Evolutionary conservation across 2,113 vertebrate genomes (phyloP), one percentile per base, ranked within the genome.

Genomic region (Holacanthus passer): DNA sequence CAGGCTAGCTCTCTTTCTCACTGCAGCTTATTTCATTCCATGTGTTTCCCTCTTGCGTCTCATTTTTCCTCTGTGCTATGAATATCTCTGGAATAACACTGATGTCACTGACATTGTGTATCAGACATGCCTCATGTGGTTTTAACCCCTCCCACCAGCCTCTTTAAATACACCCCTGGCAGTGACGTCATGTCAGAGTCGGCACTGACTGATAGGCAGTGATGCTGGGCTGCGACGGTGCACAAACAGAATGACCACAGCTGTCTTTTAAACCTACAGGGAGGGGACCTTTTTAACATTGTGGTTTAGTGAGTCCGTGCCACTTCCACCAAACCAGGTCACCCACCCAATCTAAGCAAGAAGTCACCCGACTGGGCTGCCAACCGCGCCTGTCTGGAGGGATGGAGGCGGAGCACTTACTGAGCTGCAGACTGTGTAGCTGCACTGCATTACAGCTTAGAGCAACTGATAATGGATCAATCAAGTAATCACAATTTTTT

Each of bases 41-140:
- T 27, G 7, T 22, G 7, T 37, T 7, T 5, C 17, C n/a, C 16
- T 67, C 45, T 59, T 41, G 37, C 27, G 29, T 47, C 68, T 77
- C 32, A 22, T 71, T 88, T 56, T 72, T 69, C 32, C 27, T 62
- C 53, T 29, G 24, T 43, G 66, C 87, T 87, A 67, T 87, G 78
- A 83, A 90, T 91, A 82, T 79, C 76, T 76, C 75, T 75, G 83
- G 27, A 90, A 90, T 82, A 90, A 85, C 81, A 85, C 41, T 91
- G 88, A 92, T 89, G 90, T 93, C 87, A 89, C 76, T 31, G 22
- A 73, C 68, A 39, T 31, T 52, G 45, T 59, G 66, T 80, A 52
- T 86, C 78, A 76, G 64, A 62, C 48, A 3, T 56, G 59, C 73
- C 70, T 73, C 27, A 0, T 74, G 76, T 31, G 59, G 76, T 66